Percentiles rank a stretch among this genome's conserved stretches.
Evolutionary conservation across 2,797 vertebrate species (phyloP).

Genomic region (Gobio occitaniae): DNA sequence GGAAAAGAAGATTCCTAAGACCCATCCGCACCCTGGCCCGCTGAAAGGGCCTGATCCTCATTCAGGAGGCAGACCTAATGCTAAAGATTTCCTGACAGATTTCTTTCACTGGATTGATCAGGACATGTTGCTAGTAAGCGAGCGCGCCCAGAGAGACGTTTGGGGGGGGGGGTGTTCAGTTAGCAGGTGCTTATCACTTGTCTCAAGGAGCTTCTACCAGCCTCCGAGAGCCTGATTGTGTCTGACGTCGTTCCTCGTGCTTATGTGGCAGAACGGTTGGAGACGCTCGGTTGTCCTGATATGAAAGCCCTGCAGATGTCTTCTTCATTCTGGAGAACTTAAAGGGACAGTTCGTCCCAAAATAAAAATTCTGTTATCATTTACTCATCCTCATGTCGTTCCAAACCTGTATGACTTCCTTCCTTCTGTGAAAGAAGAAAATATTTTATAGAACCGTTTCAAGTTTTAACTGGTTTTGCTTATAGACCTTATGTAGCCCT

Average conservation of each 20-base stretch:
- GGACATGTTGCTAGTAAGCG: conserved; percentile 74
- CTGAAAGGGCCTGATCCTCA: conserved; percentile 76
- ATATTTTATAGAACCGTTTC: background rate
- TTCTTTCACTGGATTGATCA: conserved; percentile 83
- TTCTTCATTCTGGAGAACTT: conserved; percentile 19
- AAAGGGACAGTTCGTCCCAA: background rate
- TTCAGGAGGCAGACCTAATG: conserved; percentile 78
- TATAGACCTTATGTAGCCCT: too few relatives aligned
- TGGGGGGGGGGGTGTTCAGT: conserved; percentile 18
- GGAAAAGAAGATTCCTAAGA: conserved; percentile 81
- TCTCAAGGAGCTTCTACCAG: conserved; percentile 69
- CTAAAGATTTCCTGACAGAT: conserved; percentile 86
- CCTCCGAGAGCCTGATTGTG: conserved; percentile 58
- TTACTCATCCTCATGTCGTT: background rate
- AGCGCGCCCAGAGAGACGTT: conserved; percentile 32
- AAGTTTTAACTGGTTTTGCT: background rate
- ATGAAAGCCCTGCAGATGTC: conserved; percentile 31
- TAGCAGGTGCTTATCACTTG: conserved; percentile 70
- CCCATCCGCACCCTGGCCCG: conserved; percentile 75
- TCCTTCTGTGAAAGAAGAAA: background rate
- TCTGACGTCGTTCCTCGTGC: conserved; percentile 65
- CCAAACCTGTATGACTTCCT: background rate
- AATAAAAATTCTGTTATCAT: background rate
- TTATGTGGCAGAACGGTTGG: conserved; percentile 74
- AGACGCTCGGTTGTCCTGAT: conserved; percentile 58